These are phyloP conservation scores for Cnemophilus loriae DNA, from an alignment of 2,113 vertebrate species.

Conservation along the genomic window DNA sequence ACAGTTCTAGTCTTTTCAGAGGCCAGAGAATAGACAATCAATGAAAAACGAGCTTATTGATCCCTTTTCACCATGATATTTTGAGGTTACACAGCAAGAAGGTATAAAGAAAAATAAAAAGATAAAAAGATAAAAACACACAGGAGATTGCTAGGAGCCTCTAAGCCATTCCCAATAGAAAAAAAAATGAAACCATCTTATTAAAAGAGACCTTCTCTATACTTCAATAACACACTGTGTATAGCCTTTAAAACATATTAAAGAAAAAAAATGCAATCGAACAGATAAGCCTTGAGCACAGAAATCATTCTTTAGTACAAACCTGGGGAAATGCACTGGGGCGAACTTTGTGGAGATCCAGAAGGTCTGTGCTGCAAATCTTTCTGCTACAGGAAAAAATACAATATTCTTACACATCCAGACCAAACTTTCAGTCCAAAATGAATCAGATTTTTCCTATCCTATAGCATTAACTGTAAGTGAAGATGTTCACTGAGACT, in stretches of 20 bases:
- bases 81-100: constrained; percentile 55
- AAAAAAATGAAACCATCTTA: constrained; percentile 35
- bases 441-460: background rate
- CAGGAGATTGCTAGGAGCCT: constrained; percentile 44
- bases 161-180: constrained; percentile 18
- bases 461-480: background rate
- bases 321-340: constrained; percentile 58
- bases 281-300: constrained; percentile 55
- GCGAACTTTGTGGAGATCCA: constrained; percentile 50
- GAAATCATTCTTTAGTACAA: constrained; percentile 59
- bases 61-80: constrained; percentile 55
- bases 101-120: constrained; percentile 48
- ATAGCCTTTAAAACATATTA: constrained; percentile 62
- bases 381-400: constrained; percentile 42
- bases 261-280: constrained; percentile 53
- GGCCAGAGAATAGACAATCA: constrained; percentile 62
- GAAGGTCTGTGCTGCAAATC: constrained; percentile 54
- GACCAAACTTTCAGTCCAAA: background rate
- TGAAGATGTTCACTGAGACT: background rate
- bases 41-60: constrained; percentile 67
- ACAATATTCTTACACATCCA: constrained; percentile 29
- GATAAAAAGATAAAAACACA: constrained; percentile 32
- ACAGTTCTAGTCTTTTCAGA: constrained; percentile 64
- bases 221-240: constrained; percentile 43
- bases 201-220: constrained; percentile 42